Conservation (phyloP, 2,113 vertebrate species). For the Tragelaphus imberbis region DNA sequence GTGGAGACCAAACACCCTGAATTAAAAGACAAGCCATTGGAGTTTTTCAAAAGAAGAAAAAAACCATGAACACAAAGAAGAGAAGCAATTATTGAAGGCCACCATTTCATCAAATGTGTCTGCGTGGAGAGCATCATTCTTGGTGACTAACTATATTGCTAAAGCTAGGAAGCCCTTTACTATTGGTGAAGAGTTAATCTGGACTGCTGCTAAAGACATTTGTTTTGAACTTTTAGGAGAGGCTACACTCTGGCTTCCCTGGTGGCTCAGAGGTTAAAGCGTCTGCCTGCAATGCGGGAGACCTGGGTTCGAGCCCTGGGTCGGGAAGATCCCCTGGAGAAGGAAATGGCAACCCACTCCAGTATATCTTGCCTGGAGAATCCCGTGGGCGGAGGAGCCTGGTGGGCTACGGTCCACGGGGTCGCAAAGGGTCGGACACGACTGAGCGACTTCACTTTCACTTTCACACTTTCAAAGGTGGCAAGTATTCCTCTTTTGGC, state of each 20-base stretch:
- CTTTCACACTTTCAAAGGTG: neutral
- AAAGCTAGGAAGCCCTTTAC: neutral
- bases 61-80: neutral
- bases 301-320: too few species aligned
- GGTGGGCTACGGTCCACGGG: too few species aligned
- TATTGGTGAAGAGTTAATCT: neutral
- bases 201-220: neutral
- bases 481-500: neutral
- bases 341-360: too few species aligned
- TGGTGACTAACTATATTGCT: neutral
- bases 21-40: neutral
- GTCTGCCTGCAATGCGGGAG: too few species aligned
- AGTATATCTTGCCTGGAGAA: too few species aligned
- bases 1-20: neutral
- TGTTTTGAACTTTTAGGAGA: neutral
- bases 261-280: too few species aligned
- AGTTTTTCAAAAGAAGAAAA: neutral
- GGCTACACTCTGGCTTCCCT: too few species aligned
- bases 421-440: too few species aligned
- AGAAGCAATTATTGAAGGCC: neutral
- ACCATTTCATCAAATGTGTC: neutral
- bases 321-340: too few species aligned
- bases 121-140: neutral
- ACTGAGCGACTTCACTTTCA: too few species aligned
- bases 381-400: too few species aligned